Evolutionary conservation across 2,797 vertebrate species (phyloP).

Genomic region (Falco rusticolus): DNA sequence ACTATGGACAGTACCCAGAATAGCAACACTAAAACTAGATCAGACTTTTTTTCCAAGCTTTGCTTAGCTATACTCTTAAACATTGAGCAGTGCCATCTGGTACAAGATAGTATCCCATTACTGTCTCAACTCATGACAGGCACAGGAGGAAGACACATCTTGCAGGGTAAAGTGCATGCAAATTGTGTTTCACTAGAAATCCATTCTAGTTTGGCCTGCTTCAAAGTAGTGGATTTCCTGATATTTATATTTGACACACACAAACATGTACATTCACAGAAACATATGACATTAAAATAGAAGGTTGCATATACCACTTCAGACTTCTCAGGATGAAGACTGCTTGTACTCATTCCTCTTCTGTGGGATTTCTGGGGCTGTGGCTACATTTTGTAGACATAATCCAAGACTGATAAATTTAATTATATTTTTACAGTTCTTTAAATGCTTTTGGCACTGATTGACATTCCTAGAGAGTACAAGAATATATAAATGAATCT

Average conservation of each 20-base stretch:
- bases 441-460: not conserved
- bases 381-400: not conserved
- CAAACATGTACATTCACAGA: not conserved
- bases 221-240: not conserved
- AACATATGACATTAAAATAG: not conserved
- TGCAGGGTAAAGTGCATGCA: not conserved
- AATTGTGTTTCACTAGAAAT: not conserved
- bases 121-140: not conserved
- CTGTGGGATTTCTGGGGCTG: not conserved
- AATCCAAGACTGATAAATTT: not conserved
- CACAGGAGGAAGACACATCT: not conserved
- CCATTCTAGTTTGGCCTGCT: not conserved
- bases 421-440: not conserved
- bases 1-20: not conserved
- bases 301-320: not conserved
- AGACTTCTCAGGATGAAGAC: not conserved
- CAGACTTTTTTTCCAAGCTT: not conserved
- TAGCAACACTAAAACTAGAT: not conserved
- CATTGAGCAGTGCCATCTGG: not conserved
- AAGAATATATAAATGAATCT: not conserved
- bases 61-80: not conserved
- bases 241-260: not conserved
- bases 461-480: not conserved
- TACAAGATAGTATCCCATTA: not conserved
- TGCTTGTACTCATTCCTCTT: not conserved